phyloP scores from a whole-genome alignment of 2,113 vertebrate genomes.

The Tamias sibiricus region DNA sequence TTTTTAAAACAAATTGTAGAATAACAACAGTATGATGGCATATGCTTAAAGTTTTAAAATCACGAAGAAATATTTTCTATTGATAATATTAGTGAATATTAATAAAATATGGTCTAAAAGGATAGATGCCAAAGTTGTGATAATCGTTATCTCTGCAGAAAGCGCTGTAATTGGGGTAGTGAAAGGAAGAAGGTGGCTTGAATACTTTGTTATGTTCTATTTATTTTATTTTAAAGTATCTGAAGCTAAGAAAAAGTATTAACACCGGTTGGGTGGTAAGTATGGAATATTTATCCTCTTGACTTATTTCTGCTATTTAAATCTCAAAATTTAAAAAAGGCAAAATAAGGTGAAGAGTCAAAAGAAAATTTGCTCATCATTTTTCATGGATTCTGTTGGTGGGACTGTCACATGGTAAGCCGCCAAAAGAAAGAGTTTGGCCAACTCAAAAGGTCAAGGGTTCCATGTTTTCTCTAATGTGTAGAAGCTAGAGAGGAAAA shows the following conservation, averaged over 20 bases:
- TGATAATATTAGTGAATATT: not conserved
- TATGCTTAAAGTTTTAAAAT: slow-evolving; percentile 5
- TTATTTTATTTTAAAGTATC: not conserved
- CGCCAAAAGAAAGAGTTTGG: not conserved
- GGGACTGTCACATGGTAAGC: not conserved
- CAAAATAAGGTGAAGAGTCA: not conserved
- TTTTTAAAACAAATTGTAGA: not conserved
- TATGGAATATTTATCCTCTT: not conserved
- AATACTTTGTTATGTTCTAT: not conserved
- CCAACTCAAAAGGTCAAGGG: too few relatives aligned
- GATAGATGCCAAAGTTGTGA: not conserved
- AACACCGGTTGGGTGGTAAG: not conserved
- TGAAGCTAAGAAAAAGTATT: not conserved
- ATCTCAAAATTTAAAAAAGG: slow-evolving; percentile 25
- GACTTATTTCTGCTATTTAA: not conserved
- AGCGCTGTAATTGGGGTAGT: not conserved
- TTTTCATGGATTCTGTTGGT: not conserved
- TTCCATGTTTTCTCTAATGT: too few relatives aligned
- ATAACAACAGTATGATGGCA: not conserved
- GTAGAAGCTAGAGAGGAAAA: too few relatives aligned
- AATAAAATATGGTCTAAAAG: not conserved
- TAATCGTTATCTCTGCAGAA: not conserved
- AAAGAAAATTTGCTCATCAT: not conserved
- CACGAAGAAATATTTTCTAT: not conserved
- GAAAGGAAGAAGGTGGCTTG: not conserved